These are phyloP conservation scores for Stenopsyche tienmushanensis DNA, from an alignment of 1,140 invertebrate species.

Conservation along the genomic window DNA sequence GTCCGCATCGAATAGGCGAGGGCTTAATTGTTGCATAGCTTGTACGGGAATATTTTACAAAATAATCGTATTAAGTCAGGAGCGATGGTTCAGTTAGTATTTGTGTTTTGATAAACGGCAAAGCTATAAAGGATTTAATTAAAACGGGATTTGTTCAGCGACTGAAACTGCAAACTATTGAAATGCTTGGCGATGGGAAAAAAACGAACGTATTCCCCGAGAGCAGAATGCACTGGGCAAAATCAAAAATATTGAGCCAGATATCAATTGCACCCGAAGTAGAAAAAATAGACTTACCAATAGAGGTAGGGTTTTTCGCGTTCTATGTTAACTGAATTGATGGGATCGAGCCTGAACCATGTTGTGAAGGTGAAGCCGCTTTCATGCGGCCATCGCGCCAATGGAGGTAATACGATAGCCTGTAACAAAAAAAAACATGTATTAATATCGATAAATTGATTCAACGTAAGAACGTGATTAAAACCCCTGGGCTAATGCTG, in stretches of 20 bases:
- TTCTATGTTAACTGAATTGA: conserved; percentile 98
- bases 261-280: not conserved
- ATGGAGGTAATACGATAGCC: conserved; percentile 94
- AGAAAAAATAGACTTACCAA: conserved; percentile 67
- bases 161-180: too few species aligned
- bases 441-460: too few species aligned
- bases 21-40: too few species aligned
- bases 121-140: not conserved
- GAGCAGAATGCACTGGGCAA: too few species aligned
- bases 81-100: not conserved
- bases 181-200: too few species aligned
- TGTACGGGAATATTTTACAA: too few species aligned
- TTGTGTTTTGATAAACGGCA: not conserved
- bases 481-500: too few species aligned
- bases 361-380: conserved; percentile 99
- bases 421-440: conserved; percentile 52
- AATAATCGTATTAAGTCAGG: too few species aligned
- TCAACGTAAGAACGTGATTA: too few species aligned
- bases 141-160: not conserved
- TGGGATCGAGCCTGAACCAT: conserved; percentile 98
- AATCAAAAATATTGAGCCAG: too few species aligned
- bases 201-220: too few species aligned
- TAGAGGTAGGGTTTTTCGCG: conserved; percentile 98
- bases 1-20: too few species aligned
- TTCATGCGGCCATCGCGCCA: conserved; percentile 97